phyloP scores from a whole-genome alignment of 2,113 vertebrate genomes.

The Lasiurus cinereus region DNA sequence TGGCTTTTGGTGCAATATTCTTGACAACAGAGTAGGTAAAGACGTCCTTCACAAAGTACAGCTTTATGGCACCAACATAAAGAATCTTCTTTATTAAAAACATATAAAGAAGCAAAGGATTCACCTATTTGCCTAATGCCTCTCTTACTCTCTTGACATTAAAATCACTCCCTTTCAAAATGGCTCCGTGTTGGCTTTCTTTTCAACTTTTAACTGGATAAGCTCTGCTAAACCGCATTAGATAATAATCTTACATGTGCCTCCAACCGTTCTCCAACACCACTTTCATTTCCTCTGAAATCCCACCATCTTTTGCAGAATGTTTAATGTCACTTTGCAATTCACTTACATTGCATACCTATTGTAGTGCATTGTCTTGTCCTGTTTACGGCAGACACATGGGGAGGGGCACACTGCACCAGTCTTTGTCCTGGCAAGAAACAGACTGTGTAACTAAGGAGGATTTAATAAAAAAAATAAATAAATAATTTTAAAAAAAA shows the following conservation, averaged over 20 bases:
- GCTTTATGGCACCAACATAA: neutral
- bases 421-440: neutral
- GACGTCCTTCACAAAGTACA: neutral
- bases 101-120: neutral
- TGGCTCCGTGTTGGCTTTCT: constrained; percentile 10
- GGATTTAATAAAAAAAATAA: neutral
- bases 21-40: neutral
- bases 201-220: neutral
- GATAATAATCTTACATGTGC: neutral
- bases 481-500: neutral
- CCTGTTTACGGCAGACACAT: neutral
- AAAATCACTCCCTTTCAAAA: constrained; percentile 14
- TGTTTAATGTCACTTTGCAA: neutral
- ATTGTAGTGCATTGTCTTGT: too few relatives aligned
- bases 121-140: neutral
- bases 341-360: neutral
- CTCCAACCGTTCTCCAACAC: neutral
- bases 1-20: neutral
- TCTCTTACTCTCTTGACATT: constrained; percentile 43
- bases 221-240: neutral
- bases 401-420: neutral
- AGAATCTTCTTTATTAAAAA: neutral
- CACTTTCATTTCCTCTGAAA: neutral
- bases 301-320: neutral
- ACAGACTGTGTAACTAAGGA: neutral